These are phyloP conservation scores for Ylistrum balloti DNA, from an alignment of 1,140 invertebrate species.

Conservation along the genomic window DNA sequence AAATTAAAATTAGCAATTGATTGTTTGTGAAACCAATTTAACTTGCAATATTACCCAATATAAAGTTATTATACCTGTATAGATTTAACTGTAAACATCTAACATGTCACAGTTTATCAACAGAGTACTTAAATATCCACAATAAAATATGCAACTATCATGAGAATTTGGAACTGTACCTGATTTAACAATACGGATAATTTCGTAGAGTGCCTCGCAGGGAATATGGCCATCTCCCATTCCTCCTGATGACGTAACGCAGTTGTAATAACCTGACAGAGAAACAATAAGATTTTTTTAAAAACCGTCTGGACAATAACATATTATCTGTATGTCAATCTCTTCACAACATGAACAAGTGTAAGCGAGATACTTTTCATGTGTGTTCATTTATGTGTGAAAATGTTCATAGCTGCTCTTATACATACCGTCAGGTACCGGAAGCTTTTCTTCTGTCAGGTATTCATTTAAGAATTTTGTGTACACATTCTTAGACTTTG, in stretches of 20 bases:
- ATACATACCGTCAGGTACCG: not conserved
- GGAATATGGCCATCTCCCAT: conserved; percentile 84
- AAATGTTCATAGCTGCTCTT: too few species aligned
- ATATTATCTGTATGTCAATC: too few species aligned
- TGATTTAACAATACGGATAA: conserved; percentile 82
- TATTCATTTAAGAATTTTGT: conserved; percentile 10
- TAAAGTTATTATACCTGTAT: too few species aligned
- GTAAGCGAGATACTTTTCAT: too few species aligned
- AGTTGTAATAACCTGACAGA: not conserved
- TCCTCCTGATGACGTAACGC: conserved; percentile 74
- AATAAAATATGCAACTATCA: too few species aligned
- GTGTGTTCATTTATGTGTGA: too few species aligned
- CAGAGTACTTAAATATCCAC: not conserved
- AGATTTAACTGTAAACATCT: too few species aligned
- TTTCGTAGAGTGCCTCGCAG: conserved; percentile 79
- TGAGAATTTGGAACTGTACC: conserved; percentile 76
- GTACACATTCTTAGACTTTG: conserved; percentile 30
- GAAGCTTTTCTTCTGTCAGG: conserved; percentile 24
- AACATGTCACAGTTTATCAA: too few species aligned
- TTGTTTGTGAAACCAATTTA: too few species aligned
- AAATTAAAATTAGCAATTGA: too few species aligned
- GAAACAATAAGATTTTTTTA: not conserved
- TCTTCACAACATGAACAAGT: too few species aligned
- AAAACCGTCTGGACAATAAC: not conserved
- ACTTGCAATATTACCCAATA: too few species aligned